phyloP scores from a whole-genome alignment of 2,888 invertebrate genomes.

The Trachelus stipa region DNA sequence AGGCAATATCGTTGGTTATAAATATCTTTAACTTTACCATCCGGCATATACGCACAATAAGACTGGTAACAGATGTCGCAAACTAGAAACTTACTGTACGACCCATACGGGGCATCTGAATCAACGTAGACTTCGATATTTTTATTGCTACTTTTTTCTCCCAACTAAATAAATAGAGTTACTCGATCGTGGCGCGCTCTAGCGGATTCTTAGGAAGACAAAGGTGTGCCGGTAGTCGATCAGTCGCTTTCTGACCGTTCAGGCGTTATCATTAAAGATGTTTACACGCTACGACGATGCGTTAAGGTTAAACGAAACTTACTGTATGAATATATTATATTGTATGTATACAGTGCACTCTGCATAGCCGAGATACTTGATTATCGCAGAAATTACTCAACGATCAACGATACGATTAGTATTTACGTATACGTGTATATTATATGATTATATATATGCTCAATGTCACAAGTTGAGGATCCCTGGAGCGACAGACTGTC shows the following conservation, averaged over 20 bases:
- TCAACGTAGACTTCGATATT: not conserved
- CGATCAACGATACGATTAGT: not conserved
- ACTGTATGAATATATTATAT: not conserved
- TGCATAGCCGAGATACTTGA: not conserved
- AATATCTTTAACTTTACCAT: not conserved
- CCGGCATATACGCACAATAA: not conserved
- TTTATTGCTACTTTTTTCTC: not conserved
- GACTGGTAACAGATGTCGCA: not conserved
- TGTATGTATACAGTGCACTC: not conserved
- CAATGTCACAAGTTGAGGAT: not conserved
- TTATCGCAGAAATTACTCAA: not conserved
- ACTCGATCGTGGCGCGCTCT: not conserved
- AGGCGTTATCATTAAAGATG: not conserved
- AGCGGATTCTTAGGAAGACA: not conserved
- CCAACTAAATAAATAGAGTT: not conserved
- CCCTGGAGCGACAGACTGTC: not conserved
- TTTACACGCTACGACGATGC: not conserved
- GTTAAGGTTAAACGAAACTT: not conserved
- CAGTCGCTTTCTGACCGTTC: not conserved
- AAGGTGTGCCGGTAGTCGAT: not conserved
- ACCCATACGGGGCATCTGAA: not conserved
- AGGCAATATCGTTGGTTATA: not conserved
- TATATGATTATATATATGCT: not conserved
- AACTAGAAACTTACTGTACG: not conserved
- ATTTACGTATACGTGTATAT: not conserved